These are phyloP conservation scores for Marasmarcha lunaedactyla DNA, from an alignment of 2,888 invertebrate species.

Conservation along the genomic window DNA sequence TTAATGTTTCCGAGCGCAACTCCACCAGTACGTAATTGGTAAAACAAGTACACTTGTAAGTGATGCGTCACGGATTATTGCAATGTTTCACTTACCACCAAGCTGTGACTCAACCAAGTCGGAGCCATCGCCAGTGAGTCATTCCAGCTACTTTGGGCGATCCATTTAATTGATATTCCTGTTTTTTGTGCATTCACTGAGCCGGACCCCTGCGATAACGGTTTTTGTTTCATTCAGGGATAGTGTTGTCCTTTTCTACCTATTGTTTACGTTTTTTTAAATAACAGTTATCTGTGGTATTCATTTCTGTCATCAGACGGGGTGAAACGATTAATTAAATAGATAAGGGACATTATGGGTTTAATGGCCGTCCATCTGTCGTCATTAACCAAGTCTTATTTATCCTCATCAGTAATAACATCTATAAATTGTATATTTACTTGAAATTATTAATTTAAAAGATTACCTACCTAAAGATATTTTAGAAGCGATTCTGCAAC, in stretches of 20 bases:
- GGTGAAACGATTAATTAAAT: too few species aligned
- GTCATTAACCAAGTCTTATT: too few species aligned
- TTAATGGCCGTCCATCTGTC: too few species aligned
- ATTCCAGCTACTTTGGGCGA: constrained; percentile 15
- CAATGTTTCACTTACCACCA: constrained; percentile 23
- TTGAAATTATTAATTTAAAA: too few species aligned
- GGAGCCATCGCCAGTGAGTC: constrained; percentile 43
- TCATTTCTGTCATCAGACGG: not conserved
- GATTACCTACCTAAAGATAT: too few species aligned
- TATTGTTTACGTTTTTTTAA: constrained; percentile 3
- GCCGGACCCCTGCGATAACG: constrained; percentile 19
- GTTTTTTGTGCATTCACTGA: constrained; percentile 15
- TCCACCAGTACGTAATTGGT: too few species aligned
- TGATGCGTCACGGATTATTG: constrained; percentile 51
- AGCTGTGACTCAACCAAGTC: constrained; percentile 45
- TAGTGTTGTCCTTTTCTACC: constrained; percentile 21
- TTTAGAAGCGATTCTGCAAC: too few species aligned
- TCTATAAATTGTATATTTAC: too few species aligned
- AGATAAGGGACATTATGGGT: too few species aligned
- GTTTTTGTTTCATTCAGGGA: constrained; percentile 11
- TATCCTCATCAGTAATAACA: too few species aligned
- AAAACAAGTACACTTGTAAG: constrained; percentile 13
- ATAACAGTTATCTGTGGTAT: constrained; percentile 7
- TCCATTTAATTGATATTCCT: not conserved
- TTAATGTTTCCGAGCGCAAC: too few species aligned